A percentile compares a stretch with the other conserved stretches of the same genome.
These are phyloP conservation scores for Toxotes lorentzi DNA, from an alignment of 2,797 vertebrate genomes.

Conservation along the genomic window DNA sequence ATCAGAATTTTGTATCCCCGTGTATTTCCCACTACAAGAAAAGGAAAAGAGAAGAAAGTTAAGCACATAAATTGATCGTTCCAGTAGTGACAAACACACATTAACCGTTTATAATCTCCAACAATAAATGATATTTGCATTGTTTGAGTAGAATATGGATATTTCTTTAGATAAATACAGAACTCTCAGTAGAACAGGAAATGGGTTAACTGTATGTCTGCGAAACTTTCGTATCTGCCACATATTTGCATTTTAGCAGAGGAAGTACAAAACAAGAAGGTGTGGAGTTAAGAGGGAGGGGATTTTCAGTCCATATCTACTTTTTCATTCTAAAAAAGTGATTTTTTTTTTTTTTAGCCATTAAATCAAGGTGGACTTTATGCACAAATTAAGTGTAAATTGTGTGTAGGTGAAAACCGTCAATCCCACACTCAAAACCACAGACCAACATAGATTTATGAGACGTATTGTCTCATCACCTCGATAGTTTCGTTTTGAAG, in stretches of 20 bases:
- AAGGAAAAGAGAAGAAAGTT: conserved; percentile 4
- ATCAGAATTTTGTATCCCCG: accelerated
- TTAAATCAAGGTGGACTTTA: not conserved
- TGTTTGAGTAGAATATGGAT: not conserved
- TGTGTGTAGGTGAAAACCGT: conserved; percentile 17
- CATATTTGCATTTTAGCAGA: conserved; percentile 11
- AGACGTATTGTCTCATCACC: not conserved
- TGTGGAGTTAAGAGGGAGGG: not conserved
- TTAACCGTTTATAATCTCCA: not conserved
- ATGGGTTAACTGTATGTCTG: not conserved
- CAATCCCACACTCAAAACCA: conserved; percentile 41
- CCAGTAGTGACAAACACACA: not conserved
- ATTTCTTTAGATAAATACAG: not conserved
- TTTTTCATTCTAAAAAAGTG: not conserved
- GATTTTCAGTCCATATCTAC: not conserved
- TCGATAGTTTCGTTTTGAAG: conserved; percentile 45
- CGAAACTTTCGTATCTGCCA: not conserved
- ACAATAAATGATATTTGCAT: not conserved
- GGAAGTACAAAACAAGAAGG: not conserved
- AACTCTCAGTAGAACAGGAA: not conserved
- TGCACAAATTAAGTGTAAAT: not conserved
- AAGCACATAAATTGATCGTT: not conserved
- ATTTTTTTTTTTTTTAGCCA: not conserved
- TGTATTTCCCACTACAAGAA: not conserved
- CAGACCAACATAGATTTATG: conserved; percentile 16